Percentiles rank a stretch among this genome's conserved stretches.
Evolutionary conservation across 2,113 vertebrate species (phyloP).

Genomic region (Lagopus leucura): DNA sequence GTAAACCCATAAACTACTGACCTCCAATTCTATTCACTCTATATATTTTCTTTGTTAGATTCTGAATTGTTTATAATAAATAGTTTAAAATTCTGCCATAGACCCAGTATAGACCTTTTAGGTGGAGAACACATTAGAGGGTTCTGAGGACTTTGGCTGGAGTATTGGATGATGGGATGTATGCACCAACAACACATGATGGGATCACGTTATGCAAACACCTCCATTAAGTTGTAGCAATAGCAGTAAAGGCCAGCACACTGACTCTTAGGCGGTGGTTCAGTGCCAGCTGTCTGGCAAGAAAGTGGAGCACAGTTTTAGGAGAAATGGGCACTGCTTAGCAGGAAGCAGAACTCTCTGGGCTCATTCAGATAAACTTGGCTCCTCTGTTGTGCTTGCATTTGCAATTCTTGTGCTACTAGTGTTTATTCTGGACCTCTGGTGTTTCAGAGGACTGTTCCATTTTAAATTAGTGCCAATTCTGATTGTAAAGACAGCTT

Average conservation of each 20-base stretch:
- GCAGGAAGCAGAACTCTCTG: neutral
- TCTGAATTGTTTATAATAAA: neutral
- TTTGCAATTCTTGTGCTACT: neutral
- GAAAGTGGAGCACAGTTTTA: neutral
- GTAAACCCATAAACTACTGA: neutral
- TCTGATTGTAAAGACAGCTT: neutral
- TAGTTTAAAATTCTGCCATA: neutral
- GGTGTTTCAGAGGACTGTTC: neutral
- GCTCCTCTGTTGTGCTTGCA: neutral
- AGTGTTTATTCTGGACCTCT: slow-evolving; percentile 21
- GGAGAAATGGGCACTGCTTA: neutral
- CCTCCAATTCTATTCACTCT: neutral
- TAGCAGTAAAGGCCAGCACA: rapidly evolving
- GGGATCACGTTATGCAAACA: rapidly evolving
- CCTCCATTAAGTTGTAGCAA: neutral
- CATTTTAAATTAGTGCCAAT: neutral
- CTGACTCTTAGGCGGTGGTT: neutral
- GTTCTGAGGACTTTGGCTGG: neutral
- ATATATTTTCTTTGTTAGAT: neutral
- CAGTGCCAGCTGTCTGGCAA: neutral
- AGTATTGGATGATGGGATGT: rapidly evolving
- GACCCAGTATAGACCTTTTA: neutral
- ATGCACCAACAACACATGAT: rapidly evolving
- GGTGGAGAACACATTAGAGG: rapidly evolving
- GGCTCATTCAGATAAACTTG: neutral